phyloP scores from a whole-genome alignment of 1,140 invertebrate genomes.

The Conopomorpha cramerella region DNA sequence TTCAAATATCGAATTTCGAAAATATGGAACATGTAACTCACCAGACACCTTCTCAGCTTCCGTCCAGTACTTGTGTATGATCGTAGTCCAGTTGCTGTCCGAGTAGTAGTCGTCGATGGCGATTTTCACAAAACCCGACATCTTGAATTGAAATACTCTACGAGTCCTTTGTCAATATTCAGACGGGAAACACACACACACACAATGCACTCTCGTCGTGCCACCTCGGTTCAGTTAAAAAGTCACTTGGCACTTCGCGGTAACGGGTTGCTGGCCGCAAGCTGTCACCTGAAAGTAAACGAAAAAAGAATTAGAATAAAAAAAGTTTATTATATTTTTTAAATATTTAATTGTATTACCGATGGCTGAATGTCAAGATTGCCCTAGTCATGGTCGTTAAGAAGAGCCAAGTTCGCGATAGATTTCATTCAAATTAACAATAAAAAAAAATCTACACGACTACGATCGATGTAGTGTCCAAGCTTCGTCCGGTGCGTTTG shows the following conservation, averaged over 20 bases:
- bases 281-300: conserved; percentile 41
- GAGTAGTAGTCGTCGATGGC: conserved; percentile 59
- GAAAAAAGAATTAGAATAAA: conserved; percentile 7
- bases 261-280: conserved; percentile 42
- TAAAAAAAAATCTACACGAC: too few relatives aligned
- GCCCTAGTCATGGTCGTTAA: too few relatives aligned
- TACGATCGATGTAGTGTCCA: too few relatives aligned
- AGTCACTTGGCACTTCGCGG: conserved; percentile 11
- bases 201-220: neutral
- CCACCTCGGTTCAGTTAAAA: neutral
- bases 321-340: conserved; percentile 3
- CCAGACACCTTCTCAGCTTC: conserved; percentile 56
- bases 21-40: conserved; percentile 9
- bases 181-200: neutral
- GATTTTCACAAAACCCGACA: conserved; percentile 60
- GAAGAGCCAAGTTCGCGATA: too few relatives aligned
- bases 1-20: neutral
- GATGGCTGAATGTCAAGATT: too few relatives aligned
- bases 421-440: too few relatives aligned
- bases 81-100: conserved; percentile 56
- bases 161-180: neutral
- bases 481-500: conserved; percentile 39
- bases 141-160: conserved; percentile 25
- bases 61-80: conserved; percentile 59
- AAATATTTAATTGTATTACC: conserved; percentile 7